Evolutionary conservation across 1,140 invertebrate species (phyloP).

Genomic region (Neuroterus valhalla): DNA sequence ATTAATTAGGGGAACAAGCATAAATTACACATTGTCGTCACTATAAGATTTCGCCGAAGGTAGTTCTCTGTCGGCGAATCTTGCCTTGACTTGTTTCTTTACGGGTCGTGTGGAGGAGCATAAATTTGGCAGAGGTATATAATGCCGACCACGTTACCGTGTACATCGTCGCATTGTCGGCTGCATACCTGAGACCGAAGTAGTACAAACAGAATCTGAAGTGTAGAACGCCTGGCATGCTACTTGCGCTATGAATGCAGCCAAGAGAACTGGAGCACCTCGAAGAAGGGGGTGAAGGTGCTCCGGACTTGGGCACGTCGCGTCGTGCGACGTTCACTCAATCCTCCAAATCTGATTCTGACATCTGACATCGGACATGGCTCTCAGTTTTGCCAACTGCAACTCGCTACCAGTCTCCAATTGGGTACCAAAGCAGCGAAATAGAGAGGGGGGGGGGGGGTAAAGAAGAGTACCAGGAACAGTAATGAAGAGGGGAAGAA

Average conservation of each 20-base stretch:
- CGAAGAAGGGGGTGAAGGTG: background rate
- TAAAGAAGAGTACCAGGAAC: background rate
- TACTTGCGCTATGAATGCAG: constrained; percentile 18
- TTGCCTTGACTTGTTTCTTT: constrained; percentile 29
- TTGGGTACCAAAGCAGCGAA: background rate
- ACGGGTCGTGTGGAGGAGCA: constrained; percentile 14
- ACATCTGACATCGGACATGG: too few relatives aligned
- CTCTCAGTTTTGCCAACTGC: too few relatives aligned
- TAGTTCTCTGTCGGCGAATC: background rate
- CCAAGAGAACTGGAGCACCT: constrained; percentile 7
- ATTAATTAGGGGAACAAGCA: too few relatives aligned
- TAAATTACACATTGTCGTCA: too few relatives aligned
- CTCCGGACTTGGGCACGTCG: too few relatives aligned
- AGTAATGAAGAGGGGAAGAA: background rate
- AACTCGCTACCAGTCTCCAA: too few relatives aligned
- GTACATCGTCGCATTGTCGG: constrained; percentile 15
- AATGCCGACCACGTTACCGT: constrained; percentile 10
- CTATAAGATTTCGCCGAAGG: too few relatives aligned
- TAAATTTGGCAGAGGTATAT: constrained; percentile 28
- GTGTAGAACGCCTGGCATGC: constrained; percentile 17
- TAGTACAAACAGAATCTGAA: constrained; percentile 30
- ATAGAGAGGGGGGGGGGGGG: background rate
- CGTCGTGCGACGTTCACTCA: too few relatives aligned
- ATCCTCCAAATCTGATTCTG: too few relatives aligned
- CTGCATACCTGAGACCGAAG: constrained; percentile 26